Evolutionary conservation across 2,113 vertebrate species (phyloP).

Genomic region (Oophaga pumilio): DNA sequence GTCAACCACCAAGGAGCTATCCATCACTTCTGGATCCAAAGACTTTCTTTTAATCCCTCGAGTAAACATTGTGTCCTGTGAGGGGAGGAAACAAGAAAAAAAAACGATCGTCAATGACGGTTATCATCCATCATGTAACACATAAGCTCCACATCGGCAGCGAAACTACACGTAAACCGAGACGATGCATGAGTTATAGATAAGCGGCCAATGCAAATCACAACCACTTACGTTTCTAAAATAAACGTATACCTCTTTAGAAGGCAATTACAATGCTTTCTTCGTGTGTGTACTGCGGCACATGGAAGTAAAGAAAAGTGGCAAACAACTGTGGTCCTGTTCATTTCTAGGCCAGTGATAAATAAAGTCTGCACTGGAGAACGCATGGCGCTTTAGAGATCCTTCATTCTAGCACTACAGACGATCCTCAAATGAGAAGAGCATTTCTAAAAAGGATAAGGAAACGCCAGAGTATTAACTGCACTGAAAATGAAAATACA

Average conservation of each 20-base stretch:
- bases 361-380: conserved; percentile 43
- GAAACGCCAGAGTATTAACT: conserved; percentile 46
- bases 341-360: conserved; percentile 49
- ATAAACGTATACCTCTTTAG: conserved; percentile 55
- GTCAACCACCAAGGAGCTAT: conserved; percentile 69
- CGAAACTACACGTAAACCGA: not conserved
- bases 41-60: conserved; percentile 91
- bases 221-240: conserved; percentile 43
- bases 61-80: conserved; percentile 87
- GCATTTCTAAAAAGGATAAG: conserved; percentile 47
- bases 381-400: conserved; percentile 47
- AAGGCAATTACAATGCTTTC: conserved; percentile 48
- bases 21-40: conserved; percentile 78
- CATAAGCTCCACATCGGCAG: not conserved
- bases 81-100: conserved; percentile 51
- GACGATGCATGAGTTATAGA: not conserved
- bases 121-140: not conserved
- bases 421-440: conserved; percentile 49
- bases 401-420: conserved; percentile 45
- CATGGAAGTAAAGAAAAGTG: conserved; percentile 46
- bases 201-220: conserved; percentile 29
- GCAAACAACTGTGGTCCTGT: conserved; percentile 47
- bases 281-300: conserved; percentile 40
- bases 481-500: conserved; percentile 53
- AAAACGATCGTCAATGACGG: not conserved